Conservation (phyloP, 2,797 vertebrate species). For the Betta splendens region DNA sequence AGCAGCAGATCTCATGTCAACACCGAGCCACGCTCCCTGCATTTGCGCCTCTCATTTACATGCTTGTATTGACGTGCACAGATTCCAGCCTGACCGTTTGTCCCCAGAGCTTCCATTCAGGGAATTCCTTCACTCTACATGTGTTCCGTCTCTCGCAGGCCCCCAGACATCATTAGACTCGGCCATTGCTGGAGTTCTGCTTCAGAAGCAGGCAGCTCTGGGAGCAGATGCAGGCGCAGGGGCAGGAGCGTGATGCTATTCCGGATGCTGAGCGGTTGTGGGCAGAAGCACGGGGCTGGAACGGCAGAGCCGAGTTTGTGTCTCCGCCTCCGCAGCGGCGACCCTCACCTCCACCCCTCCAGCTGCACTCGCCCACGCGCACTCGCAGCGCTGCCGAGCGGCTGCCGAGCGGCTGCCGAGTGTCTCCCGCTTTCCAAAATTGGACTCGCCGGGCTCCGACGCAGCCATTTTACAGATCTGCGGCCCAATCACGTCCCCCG, state of each 20-base stretch:
- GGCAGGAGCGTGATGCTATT: slow-evolving; percentile 42
- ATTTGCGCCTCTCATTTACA: not conserved
- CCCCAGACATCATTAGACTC: slow-evolving; percentile 34
- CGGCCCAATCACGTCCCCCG: slow-evolving; percentile 31
- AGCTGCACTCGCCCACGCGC: slow-evolving; percentile 17
- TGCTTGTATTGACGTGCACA: not conserved
- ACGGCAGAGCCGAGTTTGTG: slow-evolving; percentile 26
- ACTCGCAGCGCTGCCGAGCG: slow-evolving; percentile 4
- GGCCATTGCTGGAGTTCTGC: slow-evolving; percentile 28
- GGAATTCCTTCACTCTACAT: slow-evolving; percentile 23
- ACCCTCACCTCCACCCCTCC: slow-evolving; percentile 33
- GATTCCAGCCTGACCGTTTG: slow-evolving; percentile 20
- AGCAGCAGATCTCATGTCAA: slow-evolving; percentile 32
- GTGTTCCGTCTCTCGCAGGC: slow-evolving; percentile 26
- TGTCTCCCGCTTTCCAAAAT: slow-evolving; percentile 26
- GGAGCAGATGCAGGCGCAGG: slow-evolving; percentile 24
- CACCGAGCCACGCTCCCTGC: slow-evolving; percentile 14
- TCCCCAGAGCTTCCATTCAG: slow-evolving; percentile 9
- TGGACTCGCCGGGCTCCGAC: slow-evolving; percentile 10
- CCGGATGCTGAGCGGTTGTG: slow-evolving; percentile 38
- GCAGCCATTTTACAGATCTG: slow-evolving; percentile 17
- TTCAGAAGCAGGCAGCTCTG: slow-evolving; percentile 21
- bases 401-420: slow-evolving; percentile 20
- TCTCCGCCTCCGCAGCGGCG: slow-evolving; percentile 47
- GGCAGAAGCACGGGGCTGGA: slow-evolving; percentile 22